Percentiles rank a stretch among this genome's conserved stretches.
phyloP scores from a whole-genome alignment of 2,113 vertebrate species.

The Sceloporus undulatus region DNA sequence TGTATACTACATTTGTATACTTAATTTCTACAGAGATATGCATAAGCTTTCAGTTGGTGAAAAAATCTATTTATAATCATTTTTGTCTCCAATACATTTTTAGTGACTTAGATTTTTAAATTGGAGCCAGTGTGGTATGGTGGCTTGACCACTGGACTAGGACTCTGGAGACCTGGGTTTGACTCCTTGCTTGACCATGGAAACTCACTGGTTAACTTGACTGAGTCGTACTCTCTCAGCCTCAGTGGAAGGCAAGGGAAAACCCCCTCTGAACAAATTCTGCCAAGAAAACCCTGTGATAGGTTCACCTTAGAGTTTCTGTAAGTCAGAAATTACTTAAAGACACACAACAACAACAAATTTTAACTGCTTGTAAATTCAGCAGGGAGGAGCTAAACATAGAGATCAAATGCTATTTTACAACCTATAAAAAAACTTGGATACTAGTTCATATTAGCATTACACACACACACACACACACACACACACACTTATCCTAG shows the following conservation, averaged over 20 bases:
- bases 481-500: background rate
- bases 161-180: background rate
- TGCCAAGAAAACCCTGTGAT: too few relatives aligned
- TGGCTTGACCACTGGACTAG: too few relatives aligned
- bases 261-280: too few relatives aligned
- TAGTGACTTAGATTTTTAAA: slow-evolving; percentile 21
- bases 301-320: too few relatives aligned
- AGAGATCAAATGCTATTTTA: slow-evolving; percentile 69
- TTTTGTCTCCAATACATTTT: slow-evolving; percentile 63
- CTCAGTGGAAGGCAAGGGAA: too few relatives aligned
- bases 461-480: background rate
- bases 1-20: background rate
- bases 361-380: too few relatives aligned
- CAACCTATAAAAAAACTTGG: slow-evolving; percentile 63
- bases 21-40: background rate
- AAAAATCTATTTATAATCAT: slow-evolving; percentile 1
- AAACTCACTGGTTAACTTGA: background rate
- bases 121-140: background rate
- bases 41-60: background rate
- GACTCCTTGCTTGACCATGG: too few relatives aligned
- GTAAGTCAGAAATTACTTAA: too few relatives aligned
- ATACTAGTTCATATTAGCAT: slow-evolving; percentile 16
- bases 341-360: too few relatives aligned
- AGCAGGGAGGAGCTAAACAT: slow-evolving; percentile 70
- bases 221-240: background rate